These are phyloP conservation scores for Eristalis arbustorum DNA, from an alignment of 2,888 invertebrate genomes.

Conservation along the genomic window DNA sequence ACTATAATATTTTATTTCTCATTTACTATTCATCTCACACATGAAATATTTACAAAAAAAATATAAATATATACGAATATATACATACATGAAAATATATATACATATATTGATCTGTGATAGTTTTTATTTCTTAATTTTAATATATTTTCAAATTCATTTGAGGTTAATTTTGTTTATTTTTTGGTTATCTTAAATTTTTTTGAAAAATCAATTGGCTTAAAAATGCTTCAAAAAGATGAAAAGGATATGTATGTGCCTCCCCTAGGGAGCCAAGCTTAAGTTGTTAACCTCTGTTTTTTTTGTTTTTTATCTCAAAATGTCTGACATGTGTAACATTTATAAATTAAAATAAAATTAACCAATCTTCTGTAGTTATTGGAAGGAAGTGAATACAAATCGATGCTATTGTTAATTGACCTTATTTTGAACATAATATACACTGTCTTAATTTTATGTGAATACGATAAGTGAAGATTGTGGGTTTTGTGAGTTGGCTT, in stretches of 20 bases:
- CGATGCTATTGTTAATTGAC: neutral
- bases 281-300: neutral
- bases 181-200: slow-evolving; percentile 13
- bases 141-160: slow-evolving; percentile 43
- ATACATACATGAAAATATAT: slow-evolving; percentile 39
- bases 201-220: slow-evolving; percentile 13
- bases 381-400: neutral
- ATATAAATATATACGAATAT: slow-evolving; percentile 26
- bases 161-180: slow-evolving; percentile 23
- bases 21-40: slow-evolving; percentile 46
- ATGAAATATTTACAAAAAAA: slow-evolving; percentile 32
- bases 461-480: neutral
- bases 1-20: slow-evolving; percentile 21
- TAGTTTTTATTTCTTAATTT: slow-evolving; percentile 69
- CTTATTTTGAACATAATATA: neutral
- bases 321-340: slow-evolving; percentile 52
- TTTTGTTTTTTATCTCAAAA: neutral
- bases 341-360: slow-evolving; percentile 44
- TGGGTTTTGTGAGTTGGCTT: neutral
- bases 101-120: slow-evolving; percentile 72
- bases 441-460: neutral
- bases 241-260: neutral
- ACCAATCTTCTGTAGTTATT: slow-evolving; percentile 10
- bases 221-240: neutral
- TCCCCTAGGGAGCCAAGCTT: neutral